Conservation (phyloP, 2,888 invertebrate genomes). For the Mystacides longicornis region DNA sequence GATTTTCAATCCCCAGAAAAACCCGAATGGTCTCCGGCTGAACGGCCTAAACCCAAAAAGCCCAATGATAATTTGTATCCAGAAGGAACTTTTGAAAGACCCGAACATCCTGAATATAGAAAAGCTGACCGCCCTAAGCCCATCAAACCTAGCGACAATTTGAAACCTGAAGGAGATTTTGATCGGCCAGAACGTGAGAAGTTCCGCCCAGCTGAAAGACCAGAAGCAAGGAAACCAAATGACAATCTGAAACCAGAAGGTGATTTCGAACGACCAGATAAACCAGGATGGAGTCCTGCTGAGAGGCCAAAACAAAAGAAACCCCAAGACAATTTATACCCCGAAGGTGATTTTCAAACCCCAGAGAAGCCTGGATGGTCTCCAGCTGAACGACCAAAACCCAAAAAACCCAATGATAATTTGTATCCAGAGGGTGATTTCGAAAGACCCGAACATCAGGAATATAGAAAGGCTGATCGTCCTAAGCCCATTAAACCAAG, state of each 20-base stretch:
- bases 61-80: slow-evolving; percentile 42
- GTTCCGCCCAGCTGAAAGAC: slow-evolving; percentile 37
- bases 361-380: slow-evolving; percentile 30
- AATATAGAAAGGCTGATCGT: slow-evolving; percentile 35
- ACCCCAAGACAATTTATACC: slow-evolving; percentile 32
- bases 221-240: slow-evolving; percentile 33
- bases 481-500: slow-evolving; percentile 34
- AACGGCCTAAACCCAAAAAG: slow-evolving; percentile 34
- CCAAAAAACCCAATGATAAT: slow-evolving; percentile 47
- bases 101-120: slow-evolving; percentile 30
- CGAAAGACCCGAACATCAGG: slow-evolving; percentile 31
- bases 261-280: slow-evolving; percentile 33
- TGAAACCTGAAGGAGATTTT: slow-evolving; percentile 35
- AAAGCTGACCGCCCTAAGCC: slow-evolving; percentile 39
- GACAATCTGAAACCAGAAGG: slow-evolving; percentile 33
- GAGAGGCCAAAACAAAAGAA: slow-evolving; percentile 29
- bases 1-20: slow-evolving; percentile 38
- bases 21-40: slow-evolving; percentile 38
- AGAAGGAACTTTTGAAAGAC: slow-evolving; percentile 40
- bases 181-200: slow-evolving; percentile 32
- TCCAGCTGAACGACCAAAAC: slow-evolving; percentile 35
- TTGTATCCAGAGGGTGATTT: slow-evolving; percentile 51
- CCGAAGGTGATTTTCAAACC: slow-evolving; percentile 33
- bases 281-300: slow-evolving; percentile 29
- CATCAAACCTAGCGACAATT: slow-evolving; percentile 39